Base-by-base conservation (phyloP, 2,797 vertebrate genomes). In the Nothura maculosa region DNA sequence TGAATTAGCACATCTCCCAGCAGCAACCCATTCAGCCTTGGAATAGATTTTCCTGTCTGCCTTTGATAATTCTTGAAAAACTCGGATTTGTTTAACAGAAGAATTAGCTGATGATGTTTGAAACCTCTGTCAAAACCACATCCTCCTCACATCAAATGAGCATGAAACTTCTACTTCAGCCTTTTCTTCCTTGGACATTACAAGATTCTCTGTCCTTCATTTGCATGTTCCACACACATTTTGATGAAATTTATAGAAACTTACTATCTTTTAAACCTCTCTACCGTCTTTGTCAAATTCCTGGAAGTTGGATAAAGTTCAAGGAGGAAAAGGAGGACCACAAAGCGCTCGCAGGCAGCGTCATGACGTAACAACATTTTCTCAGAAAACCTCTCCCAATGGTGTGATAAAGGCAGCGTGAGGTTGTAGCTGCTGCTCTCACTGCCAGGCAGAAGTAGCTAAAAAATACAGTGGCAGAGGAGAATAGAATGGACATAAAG, bases 1-100 rank as follows among this genome's bases (percentile, higher is more conserved):
- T 90, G 55, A 92, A 89, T 95, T 95, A 81, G 16, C 34, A 47
- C 8, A 2, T 85, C 89, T 92, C 91, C 80, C 72, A 95, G 90
- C 83, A 85, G 74, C 90, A 70, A 70, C 43, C 21, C 21, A 38
- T 84, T 94, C 24, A 10, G 86, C 80, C 61, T 79, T 60, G 89
- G 86, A 63, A 84, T 62, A 91, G 70, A 34, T 94, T 81, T 90
- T 88, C 45, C 68, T 70, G 25, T 83, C n/a, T 45, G 19, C 11
- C 57, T 83, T 83, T 89, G 64, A 74, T 69, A 68, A 77, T 58
- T 94, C 74, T 61, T 34, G 52, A 64, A 77, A 61, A 78, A 72
- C 57, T 78, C 62, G 38, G 76, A 22, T 80, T 91, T 4, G 0
- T 8, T 32, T 57, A 93, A 64, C 13, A 90, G 61, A 36, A 90